phyloP scores from a whole-genome alignment of 2,113 vertebrate species.

The Chionodraco myersi region DNA sequence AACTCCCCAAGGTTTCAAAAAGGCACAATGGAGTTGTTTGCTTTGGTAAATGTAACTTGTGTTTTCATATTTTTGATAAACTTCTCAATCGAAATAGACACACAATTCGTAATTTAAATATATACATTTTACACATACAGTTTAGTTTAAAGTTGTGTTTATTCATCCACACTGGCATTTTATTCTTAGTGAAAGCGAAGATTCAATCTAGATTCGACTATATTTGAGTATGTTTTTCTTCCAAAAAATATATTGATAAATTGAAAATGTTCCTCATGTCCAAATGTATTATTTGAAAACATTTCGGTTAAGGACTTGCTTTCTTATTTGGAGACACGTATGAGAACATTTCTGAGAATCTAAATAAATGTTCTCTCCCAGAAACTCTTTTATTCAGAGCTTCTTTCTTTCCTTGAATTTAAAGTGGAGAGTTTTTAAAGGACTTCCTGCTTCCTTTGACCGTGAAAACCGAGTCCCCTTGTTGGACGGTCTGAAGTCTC shows the following conservation, averaged over 20 bases:
- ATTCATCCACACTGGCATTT: neutral
- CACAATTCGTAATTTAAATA: neutral
- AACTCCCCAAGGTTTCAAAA: neutral
- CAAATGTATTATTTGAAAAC: too few species aligned
- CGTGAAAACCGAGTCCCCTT: neutral
- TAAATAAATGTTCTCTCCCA: neutral
- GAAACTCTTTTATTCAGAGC: neutral
- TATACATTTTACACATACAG: too few species aligned
- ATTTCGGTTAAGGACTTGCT: too few species aligned
- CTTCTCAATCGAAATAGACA: neutral
- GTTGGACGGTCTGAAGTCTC: neutral
- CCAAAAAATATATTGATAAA: neutral
- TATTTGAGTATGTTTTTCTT: neutral
- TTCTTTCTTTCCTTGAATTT: neutral
- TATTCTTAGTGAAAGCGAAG: neutral
- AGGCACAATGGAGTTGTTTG: neutral
- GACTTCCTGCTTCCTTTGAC: conserved; percentile 1
- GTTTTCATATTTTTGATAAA: neutral
- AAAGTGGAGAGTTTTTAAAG: neutral
- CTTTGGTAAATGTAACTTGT: neutral
- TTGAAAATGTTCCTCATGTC: neutral
- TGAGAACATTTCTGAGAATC: neutral
- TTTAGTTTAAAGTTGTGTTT: neutral
- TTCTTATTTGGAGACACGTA: neutral
- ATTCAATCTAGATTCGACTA: neutral